These are phyloP conservation scores for Cinclus mexicanus DNA, from an alignment of 2,113 vertebrate species.

Conservation along the genomic window DNA sequence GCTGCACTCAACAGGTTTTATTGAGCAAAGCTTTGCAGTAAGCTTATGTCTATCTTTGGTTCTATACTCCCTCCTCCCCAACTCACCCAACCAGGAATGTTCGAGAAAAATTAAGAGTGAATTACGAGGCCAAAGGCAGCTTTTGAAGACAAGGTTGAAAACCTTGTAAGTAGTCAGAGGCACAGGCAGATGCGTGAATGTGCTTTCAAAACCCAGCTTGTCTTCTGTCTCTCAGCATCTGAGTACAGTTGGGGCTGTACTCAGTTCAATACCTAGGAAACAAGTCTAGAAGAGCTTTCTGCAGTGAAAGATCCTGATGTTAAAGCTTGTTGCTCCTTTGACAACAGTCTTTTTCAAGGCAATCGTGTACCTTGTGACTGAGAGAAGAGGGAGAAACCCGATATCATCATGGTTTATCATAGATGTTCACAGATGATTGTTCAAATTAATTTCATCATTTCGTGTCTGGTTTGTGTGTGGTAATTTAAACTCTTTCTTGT, in stretches of 20 bases:
- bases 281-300: background rate
- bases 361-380: background rate
- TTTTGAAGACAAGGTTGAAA: slow-evolving; percentile 13
- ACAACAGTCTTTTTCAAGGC: background rate
- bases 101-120: background rate
- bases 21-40: background rate
- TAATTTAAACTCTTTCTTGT: background rate
- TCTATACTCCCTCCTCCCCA: background rate
- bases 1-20: background rate
- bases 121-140: background rate
- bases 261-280: background rate
- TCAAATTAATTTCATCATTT: background rate
- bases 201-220: background rate
- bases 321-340: background rate
- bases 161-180: background rate
- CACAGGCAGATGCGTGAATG: background rate
- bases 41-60: background rate
- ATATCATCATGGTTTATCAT: background rate
- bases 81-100: background rate
- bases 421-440: background rate
- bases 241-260: background rate
- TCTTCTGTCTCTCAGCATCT: background rate
- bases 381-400: background rate
- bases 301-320: background rate
- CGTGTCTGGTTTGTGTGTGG: background rate